These are phyloP conservation scores for Xanthorhoe spadicearia DNA, from an alignment of 2,888 invertebrate genomes.

Conservation along the genomic window DNA sequence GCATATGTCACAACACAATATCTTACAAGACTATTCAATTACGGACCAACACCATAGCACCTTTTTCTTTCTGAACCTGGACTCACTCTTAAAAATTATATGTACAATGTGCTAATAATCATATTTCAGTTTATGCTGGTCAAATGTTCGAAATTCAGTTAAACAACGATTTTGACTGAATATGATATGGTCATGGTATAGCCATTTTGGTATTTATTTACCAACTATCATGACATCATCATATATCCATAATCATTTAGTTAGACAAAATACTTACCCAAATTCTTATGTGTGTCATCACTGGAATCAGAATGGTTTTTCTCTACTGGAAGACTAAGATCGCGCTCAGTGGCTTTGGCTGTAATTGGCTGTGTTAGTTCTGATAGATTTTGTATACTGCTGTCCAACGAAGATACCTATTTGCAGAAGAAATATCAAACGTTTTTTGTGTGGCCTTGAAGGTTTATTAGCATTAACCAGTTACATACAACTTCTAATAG, in stretches of 20 bases:
- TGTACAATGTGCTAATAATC: no score
- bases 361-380: slow-evolving; percentile 79
- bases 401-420: slow-evolving; percentile 79
- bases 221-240: no score
- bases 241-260: slow-evolving; percentile 6
- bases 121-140: no score
- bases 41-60: no score
- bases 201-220: no score
- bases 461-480: slow-evolving; percentile 8
- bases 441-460: slow-evolving; percentile 3
- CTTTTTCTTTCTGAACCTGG: no score
- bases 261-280: slow-evolving; percentile 57
- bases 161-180: no score
- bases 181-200: no score
- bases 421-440: not conserved
- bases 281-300: slow-evolving; percentile 79
- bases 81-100: no score
- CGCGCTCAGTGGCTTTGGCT: slow-evolving; percentile 70
- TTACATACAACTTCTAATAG: not conserved
- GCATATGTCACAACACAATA: no score
- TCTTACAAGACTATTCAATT: no score
- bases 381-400: slow-evolving; percentile 81
- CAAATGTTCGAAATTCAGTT: no score
- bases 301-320: slow-evolving; percentile 71
- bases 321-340: slow-evolving; percentile 61